Evolutionary conservation across 2,797 vertebrate species (phyloP).

Genomic region (Galagoides demidoff): DNA sequence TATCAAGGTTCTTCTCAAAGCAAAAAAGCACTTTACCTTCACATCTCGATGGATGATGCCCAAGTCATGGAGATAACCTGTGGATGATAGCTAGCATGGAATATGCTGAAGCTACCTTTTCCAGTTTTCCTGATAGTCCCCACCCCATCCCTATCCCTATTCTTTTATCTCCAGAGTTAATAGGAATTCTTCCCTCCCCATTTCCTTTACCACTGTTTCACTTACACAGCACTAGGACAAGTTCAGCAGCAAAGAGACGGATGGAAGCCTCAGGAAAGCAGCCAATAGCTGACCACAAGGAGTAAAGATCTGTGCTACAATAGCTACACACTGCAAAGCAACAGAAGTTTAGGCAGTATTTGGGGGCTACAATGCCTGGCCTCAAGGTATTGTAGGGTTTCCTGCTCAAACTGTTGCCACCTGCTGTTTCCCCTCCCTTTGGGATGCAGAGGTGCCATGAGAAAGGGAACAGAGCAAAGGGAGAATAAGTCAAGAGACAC

Average conservation of each 20-base stretch:
- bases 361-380: slow-evolving; percentile 79
- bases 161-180: neutral
- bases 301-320: slow-evolving; percentile 92
- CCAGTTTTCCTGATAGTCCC: neutral
- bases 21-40: slow-evolving; percentile 89
- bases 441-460: neutral
- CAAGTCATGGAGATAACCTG: slow-evolving; percentile 94
- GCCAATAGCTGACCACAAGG: slow-evolving; percentile 90
- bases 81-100: slow-evolving; percentile 30
- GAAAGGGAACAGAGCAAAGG: slow-evolving; percentile 38
- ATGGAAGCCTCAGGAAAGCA: slow-evolving; percentile 89
- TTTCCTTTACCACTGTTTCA: slow-evolving; percentile 57
- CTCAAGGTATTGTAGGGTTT: slow-evolving; percentile 82
- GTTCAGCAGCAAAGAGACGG: slow-evolving; percentile 92
- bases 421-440: slow-evolving; percentile 65
- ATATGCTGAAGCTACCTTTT: neutral
- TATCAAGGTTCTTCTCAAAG: slow-evolving; percentile 22
- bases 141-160: neutral
- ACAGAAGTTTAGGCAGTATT: slow-evolving; percentile 71
- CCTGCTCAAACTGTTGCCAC: slow-evolving; percentile 89
- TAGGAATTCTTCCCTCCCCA: neutral
- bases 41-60: slow-evolving; percentile 96
- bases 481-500: slow-evolving; percentile 29
- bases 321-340: slow-evolving; percentile 92
- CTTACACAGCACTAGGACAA: slow-evolving; percentile 93